phyloP scores from a whole-genome alignment of 2,797 vertebrate species.

The Phoebastria nigripes region DNA sequence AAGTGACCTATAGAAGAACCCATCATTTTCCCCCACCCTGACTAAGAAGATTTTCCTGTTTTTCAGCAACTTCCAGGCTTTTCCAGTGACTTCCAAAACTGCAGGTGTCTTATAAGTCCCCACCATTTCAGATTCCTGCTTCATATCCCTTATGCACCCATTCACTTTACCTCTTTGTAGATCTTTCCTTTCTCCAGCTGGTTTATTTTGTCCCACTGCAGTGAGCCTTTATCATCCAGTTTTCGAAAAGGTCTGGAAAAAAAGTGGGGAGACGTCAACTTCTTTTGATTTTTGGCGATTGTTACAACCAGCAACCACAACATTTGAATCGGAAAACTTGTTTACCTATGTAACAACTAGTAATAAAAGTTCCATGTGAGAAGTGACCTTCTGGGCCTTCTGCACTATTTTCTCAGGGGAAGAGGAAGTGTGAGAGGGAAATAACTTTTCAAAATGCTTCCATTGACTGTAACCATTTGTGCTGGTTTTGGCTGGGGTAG shows the following conservation, averaged over 20 bases:
- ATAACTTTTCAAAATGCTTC: background rate
- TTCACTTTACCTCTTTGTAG: conserved; percentile 79
- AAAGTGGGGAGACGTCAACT: background rate
- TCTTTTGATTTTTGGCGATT: background rate
- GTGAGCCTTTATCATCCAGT: conserved; percentile 78
- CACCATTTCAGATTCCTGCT: background rate
- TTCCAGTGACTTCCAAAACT: background rate
- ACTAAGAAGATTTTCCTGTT: background rate
- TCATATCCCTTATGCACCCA: background rate
- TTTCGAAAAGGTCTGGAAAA: conserved; percentile 78
- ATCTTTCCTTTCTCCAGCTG: conserved; percentile 82
- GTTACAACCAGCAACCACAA: background rate
- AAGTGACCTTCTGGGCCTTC: background rate
- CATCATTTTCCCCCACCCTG: background rate
- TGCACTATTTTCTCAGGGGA: background rate
- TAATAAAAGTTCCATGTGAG: background rate
- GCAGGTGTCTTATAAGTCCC: background rate
- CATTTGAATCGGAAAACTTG: background rate
- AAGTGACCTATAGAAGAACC: background rate
- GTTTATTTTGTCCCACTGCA: conserved; percentile 82
- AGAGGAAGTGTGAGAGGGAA: background rate
- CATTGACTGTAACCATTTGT: background rate
- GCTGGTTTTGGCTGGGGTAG: no score
- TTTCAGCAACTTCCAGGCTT: background rate
- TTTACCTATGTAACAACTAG: background rate